Evolutionary conservation across 2,797 vertebrate species (phyloP), one percentile per base, ranked within the genome.

Genomic region (Centroberyx gerrardi): DNA sequence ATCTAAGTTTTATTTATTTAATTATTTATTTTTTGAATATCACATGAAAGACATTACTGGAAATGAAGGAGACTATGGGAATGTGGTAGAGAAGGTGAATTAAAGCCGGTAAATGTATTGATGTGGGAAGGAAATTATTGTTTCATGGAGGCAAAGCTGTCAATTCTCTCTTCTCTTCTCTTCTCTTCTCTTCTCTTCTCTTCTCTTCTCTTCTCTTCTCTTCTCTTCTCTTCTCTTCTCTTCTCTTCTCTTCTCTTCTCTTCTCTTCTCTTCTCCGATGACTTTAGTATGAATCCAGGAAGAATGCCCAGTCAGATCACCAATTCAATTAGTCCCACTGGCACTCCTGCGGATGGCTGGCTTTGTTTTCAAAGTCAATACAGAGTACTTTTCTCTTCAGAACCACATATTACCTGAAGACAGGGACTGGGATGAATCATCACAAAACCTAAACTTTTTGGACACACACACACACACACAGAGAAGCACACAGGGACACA

Each of bases 361-460:
- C 65, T 82, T 81, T 73, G 78, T 82, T 77, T 83, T 71, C 1
- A 4, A 27, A 83, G 54, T 74, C 79, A 67, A 74, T 62, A 74
- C 46, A 58, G 14, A 31, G 2, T 55, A 44, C 15, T 27, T 67
- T 63, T 46, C 44, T 56, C 18, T 65, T 60, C 33, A 62, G 65
- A 74, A 72, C 48, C 42, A 31, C 31, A 54, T 53, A 59, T 62
- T 60, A 78, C 77, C 67, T 65, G 22, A 72, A 60, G 55, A 78
- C 17, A 63, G 17, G 8, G 28, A 54, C 54, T 62, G 51, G 46
- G 72, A 49, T 73, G 46, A 77, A 62, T 70, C 67, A 59, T 65
- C 54, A 59, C 29, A 63, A 18, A 44, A 71, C 67, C 12, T 44
- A 40, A 78, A 77, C 46, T 36, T 76, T 83, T 80, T 74, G 44